phyloP scores from a whole-genome alignment of 1,140 invertebrate genomes.

The Lordiphosa mommai region DNA sequence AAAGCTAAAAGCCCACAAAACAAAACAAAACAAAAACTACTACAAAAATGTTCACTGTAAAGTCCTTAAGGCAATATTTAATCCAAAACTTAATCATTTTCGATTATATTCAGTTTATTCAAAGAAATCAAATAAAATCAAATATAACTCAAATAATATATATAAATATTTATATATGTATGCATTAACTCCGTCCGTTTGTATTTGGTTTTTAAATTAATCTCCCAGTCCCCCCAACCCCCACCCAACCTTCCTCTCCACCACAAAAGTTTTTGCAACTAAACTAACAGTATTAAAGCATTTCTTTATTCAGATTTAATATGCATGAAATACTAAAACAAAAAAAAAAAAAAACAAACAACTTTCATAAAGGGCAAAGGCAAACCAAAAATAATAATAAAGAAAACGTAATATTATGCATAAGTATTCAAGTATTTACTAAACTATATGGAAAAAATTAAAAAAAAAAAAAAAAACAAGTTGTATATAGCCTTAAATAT shows the following conservation, averaged over 20 bases:
- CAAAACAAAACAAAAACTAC: no score
- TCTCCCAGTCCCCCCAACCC: not conserved
- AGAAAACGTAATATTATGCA: slow-evolving; percentile 1
- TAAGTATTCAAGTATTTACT: slow-evolving; percentile 49
- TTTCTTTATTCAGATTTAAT: slow-evolving; percentile 11
- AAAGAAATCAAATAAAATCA: no score
- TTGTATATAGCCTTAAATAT: slow-evolving; percentile 60
- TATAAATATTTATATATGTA: no score
- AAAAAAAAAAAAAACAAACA: no score
- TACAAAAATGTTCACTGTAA: no score
- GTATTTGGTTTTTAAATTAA: no score
- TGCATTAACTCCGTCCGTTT: no score
- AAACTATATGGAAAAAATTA: slow-evolving; percentile 4
- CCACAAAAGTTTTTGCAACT: not conserved
- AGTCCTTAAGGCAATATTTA: no score
- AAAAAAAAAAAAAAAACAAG: slow-evolving; percentile 3
- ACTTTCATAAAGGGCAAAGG: slow-evolving; percentile 7
- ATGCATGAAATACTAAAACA: slow-evolving; percentile 6
- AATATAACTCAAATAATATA: no score
- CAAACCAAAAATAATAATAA: slow-evolving; percentile 4
- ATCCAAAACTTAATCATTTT: no score
- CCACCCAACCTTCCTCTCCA: not conserved
- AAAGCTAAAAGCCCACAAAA: no score
- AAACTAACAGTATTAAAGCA: slow-evolving; percentile 11
- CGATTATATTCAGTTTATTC: no score